phyloP scores from a whole-genome alignment of 64 coral and sea anemone genomes.

The Catalaphyllia jardinei region DNA sequence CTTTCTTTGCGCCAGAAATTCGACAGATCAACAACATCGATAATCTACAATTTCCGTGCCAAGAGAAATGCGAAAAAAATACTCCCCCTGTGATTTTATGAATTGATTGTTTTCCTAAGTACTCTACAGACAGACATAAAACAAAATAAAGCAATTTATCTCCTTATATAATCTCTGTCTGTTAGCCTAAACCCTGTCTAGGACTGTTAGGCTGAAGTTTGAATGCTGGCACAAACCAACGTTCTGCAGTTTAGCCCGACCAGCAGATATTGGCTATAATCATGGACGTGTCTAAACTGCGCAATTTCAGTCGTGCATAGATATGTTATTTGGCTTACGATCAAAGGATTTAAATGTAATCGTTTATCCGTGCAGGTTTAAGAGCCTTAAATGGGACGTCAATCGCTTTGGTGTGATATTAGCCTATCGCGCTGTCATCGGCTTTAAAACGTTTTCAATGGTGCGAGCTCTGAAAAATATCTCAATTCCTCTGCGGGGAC shows the following conservation, averaged over 20 bases:
- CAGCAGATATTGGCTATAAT: neutral
- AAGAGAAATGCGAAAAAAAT: neutral
- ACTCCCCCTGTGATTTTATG: neutral
- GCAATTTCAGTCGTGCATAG: neutral
- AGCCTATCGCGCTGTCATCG: neutral
- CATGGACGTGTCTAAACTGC: neutral
- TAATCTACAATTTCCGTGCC: neutral
- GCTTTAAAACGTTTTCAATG: neutral
- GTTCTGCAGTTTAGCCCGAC: neutral
- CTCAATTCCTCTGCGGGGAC: too few species aligned
- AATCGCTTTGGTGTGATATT: constrained; percentile 18
- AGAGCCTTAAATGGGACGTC: neutral
- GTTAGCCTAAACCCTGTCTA: neutral
- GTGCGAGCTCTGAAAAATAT: neutral
- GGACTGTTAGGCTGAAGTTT: neutral
- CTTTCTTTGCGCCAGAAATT: neutral
- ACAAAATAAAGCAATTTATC: constrained; percentile 6
- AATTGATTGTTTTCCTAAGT: constrained; percentile 28
- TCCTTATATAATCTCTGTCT: neutral
- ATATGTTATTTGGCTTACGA: neutral
- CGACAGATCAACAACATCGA: neutral
- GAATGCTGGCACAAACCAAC: neutral
- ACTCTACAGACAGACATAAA: constrained; percentile 20
- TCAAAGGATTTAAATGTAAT: constrained; percentile 1
- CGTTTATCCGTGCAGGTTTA: neutral